A percentile compares a stretch with the other conserved stretches of the same genome.
These are phyloP conservation scores for Neoarius graeffei DNA, from an alignment of 2,113 vertebrate species.

Conservation along the genomic window DNA sequence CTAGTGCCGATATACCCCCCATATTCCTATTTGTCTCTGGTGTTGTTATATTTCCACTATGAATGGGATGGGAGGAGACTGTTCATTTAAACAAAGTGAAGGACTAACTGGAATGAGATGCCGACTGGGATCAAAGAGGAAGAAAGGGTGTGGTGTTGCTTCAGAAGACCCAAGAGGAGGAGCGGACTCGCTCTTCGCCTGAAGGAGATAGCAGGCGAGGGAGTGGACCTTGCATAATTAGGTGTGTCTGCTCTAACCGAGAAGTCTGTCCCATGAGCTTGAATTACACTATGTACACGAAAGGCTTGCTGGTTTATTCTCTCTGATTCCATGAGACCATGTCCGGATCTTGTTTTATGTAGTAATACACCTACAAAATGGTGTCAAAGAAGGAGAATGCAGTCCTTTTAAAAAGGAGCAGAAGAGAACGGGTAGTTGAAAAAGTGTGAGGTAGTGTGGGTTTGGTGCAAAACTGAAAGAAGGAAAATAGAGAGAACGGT, in stretches of 20 bases:
- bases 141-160: constrained; percentile 32
- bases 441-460: background rate
- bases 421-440: background rate
- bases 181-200: background rate
- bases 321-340: background rate
- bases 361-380: background rate
- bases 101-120: constrained; percentile 9
- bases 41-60: background rate
- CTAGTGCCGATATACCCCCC: background rate
- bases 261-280: background rate
- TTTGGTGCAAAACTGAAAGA: background rate
- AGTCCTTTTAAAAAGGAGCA: background rate
- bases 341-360: background rate
- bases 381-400: background rate
- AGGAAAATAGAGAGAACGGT: background rate
- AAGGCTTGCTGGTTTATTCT: background rate
- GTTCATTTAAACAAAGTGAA: constrained; percentile 31
- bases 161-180: constrained; percentile 29
- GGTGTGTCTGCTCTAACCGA: constrained; percentile 1
- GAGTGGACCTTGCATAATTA: constrained; percentile 5
- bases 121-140: constrained; percentile 25
- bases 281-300: background rate
- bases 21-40: background rate
- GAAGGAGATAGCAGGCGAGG: constrained; percentile 1
- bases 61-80: constrained; percentile 14